These are phyloP conservation scores for Bicyclus anynana DNA, from an alignment of 1,140 invertebrate genomes.

Conservation along the genomic window DNA sequence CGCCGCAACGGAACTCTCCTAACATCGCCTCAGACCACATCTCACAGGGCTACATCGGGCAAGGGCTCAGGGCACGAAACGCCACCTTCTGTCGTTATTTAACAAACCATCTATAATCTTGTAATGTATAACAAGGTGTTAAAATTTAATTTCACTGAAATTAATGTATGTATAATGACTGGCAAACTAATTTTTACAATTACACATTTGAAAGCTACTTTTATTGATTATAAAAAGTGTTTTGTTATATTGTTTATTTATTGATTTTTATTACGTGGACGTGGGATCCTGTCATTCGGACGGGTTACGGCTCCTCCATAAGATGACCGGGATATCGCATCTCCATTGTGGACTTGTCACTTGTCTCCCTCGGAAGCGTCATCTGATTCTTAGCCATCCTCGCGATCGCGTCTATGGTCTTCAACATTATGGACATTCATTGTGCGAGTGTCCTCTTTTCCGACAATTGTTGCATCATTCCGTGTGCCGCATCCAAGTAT, in stretches of 20 bases:
- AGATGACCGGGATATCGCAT: background rate
- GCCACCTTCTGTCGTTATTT: constrained; percentile 75
- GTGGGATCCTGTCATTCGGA: background rate
- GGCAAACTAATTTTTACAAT: constrained; percentile 3
- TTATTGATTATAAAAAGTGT: too few relatives aligned
- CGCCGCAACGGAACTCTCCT: constrained; percentile 44
- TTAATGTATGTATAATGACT: constrained; percentile 19
- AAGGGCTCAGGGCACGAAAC: constrained; percentile 67
- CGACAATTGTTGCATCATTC: background rate
- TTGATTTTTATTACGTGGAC: background rate
- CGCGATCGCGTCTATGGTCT: background rate
- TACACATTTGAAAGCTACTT: constrained; percentile 1
- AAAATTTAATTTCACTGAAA: constrained; percentile 37
- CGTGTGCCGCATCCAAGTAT: background rate
- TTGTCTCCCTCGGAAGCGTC: background rate
- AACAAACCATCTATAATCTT: constrained; percentile 71
- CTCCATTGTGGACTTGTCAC: background rate
- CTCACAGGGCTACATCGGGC: constrained; percentile 68
- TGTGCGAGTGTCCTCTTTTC: background rate
- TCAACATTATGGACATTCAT: background rate
- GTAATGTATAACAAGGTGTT: constrained; percentile 31
- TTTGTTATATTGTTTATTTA: background rate
- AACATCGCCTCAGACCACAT: constrained; percentile 71
- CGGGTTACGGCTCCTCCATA: background rate
- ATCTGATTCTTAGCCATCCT: background rate